Base-by-base conservation (phyloP, 2,888 invertebrate species). In the Sipha maydis region DNA sequence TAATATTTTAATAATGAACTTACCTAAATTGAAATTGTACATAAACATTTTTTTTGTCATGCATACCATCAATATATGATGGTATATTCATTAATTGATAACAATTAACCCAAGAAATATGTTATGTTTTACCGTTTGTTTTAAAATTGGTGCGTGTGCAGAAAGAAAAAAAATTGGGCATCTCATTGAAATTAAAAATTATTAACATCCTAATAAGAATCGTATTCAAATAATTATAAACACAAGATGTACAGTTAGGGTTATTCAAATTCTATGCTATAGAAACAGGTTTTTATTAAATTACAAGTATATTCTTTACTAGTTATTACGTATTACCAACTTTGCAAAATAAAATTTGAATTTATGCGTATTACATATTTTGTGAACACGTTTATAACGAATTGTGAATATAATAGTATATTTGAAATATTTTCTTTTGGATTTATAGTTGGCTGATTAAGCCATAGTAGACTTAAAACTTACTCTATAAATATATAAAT, bases 271-370 rank as follows among this genome's bases (percentile, higher is more conserved):
- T 54, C 4, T 69, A 28, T 54, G 25, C 34, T 71, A 31, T 71
- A 71, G 31, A 73, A 83, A 83, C 71, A 14, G 54, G 83, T 83
- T 73, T 48, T 73, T 73, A 73, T 54, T 25, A 73, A 83, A 83
- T 73, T 73, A n/a, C 25, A 73, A 83, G 7, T 31, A n/a, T 83
- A 73, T 82, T 82, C 31, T 8, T 54, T 82, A 31, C 14, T 83
- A 73, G 41, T 83, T 71, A 73, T 56, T 83, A 54, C n/a, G 31
- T 48, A 54, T n/a, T 73, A 54, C 11, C 67, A 82, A 69, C 69
- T 54, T 56, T 54, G 19, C 28, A 31, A 78, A 78, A 56, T 56
- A 34, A 56, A 78, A 75, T 25, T 25, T 28, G 0, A 3, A 69
- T 25, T 48, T 14, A 14, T 48, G 48, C 48, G 14, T 48, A 48